Base-by-base conservation (phyloP, 2,888 invertebrate species). In the Scrobipalpa atriplicella region DNA sequence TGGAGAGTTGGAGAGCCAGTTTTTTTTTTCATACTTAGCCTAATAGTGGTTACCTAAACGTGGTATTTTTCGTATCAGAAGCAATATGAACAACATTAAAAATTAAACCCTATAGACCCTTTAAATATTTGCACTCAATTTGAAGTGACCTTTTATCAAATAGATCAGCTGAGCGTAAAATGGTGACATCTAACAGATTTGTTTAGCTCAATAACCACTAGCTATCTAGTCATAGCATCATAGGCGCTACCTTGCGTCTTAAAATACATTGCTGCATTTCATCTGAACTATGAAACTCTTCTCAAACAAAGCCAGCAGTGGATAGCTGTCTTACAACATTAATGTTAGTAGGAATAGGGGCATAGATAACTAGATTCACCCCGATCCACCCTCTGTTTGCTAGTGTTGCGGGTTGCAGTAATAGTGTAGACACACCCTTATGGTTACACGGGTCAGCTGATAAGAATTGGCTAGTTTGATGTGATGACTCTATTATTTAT, bases 401-500 rank as follows among this genome's bases (percentile, higher is more conserved):
- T 62, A 64, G 66, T 61, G 64, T 68, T 38, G 36, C 43, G 51
- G 29, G 43, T 19, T 36, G 51, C 29, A 56, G 62, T 61, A 56
- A 56, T 56, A 56, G 56, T 56, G n/a, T 65, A 11, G 10, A 58
- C 63, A 60, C 62, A 65, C 66, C 62, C 66, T 52, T 41, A 66
- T 51, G 41, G 43, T 66, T 66, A 18, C 36, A 19, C 66, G 62
- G 69, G 61, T 67, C 67, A 63, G 41, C 39, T 29, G 29, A 5
- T 29, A 3, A 29, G 29, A 29, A 29, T 66, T 68, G 70, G 66
- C 63, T 61, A 51, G 62, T 64, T 19, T 43, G 58, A 18, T 10
- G 19, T 64, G 21, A 52, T 67, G 66, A 67, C 72, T 60, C 43
- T 72, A 61, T 74, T 56, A 8, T 39, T n/a, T 11, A 39, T 39